Percentiles rank a stretch among this genome's conserved stretches.
These are phyloP conservation scores for Radopholus similis DNA, from an alignment of 1,140 invertebrate species.

Conservation along the genomic window DNA sequence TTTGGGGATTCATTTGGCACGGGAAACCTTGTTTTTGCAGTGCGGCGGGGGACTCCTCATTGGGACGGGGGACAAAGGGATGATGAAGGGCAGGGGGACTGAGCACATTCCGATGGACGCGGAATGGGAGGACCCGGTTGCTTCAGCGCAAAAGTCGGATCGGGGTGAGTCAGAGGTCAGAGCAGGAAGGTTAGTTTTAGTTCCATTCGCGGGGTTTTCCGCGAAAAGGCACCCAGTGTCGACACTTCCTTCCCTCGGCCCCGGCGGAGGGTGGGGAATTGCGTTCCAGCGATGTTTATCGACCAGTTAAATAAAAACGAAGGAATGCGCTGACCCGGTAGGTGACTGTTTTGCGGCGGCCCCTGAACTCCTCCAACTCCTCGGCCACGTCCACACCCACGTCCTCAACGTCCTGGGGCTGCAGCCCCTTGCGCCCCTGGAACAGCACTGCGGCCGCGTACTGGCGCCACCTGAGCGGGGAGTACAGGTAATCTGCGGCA, in stretches of 20 bases:
- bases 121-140: too few species aligned
- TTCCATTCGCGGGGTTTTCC: too few species aligned
- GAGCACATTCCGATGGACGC: too few species aligned
- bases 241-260: neutral
- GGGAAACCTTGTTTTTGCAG: too few species aligned
- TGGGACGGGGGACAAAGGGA: too few species aligned
- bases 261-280: neutral
- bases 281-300: neutral
- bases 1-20: too few species aligned
- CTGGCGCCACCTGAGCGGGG: slow-evolving; percentile 10
- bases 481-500: slow-evolving; percentile 16
- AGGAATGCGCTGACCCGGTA: neutral
- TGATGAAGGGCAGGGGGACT: too few species aligned
- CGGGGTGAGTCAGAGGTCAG: too few species aligned
- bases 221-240: neutral
- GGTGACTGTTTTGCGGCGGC: slow-evolving; percentile 12
- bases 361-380: slow-evolving; percentile 13
- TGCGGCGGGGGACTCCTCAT: too few species aligned
- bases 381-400: neutral
- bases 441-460: neutral
- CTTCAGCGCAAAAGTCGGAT: too few species aligned
- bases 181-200: too few species aligned
- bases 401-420: neutral
- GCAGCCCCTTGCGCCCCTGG: neutral
- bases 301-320: neutral